Conservation (phyloP, 2,888 invertebrate genomes). For the Coleophora flavipennella region DNA sequence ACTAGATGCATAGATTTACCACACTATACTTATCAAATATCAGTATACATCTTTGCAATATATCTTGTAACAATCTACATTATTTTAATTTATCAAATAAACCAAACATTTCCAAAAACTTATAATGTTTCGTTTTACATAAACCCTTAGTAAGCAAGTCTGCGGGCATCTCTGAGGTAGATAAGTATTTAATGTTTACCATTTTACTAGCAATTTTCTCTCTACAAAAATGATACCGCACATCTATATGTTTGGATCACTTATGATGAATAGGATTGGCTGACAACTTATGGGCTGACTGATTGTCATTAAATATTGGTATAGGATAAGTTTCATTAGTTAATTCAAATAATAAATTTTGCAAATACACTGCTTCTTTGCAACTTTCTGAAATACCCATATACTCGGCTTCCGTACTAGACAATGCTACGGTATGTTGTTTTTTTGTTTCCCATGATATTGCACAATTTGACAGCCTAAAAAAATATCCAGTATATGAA, state of each 20-base stretch:
- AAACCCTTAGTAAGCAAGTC: slow-evolving; percentile 6
- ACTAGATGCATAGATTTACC: too few relatives aligned
- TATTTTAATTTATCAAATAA: too few relatives aligned
- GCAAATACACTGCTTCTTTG: background rate
- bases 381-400: background rate
- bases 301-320: background rate
- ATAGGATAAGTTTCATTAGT: background rate
- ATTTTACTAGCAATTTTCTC: background rate
- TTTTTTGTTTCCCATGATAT: background rate
- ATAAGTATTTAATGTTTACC: background rate
- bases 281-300: background rate
- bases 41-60: too few relatives aligned
- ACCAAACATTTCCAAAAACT: background rate
- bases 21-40: too few relatives aligned
- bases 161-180: slow-evolving; percentile 5
- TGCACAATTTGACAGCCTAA: background rate
- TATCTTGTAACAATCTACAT: too few relatives aligned
- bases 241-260: background rate
- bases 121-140: slow-evolving; percentile 4
- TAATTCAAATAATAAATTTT: background rate
- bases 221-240: background rate
- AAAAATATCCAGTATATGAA: background rate
- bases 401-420: background rate
- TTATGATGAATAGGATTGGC: background rate
- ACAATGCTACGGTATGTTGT: background rate